These are phyloP conservation scores for Agrotis exclamationis DNA, from an alignment of 2,888 invertebrate genomes.

Conservation along the genomic window DNA sequence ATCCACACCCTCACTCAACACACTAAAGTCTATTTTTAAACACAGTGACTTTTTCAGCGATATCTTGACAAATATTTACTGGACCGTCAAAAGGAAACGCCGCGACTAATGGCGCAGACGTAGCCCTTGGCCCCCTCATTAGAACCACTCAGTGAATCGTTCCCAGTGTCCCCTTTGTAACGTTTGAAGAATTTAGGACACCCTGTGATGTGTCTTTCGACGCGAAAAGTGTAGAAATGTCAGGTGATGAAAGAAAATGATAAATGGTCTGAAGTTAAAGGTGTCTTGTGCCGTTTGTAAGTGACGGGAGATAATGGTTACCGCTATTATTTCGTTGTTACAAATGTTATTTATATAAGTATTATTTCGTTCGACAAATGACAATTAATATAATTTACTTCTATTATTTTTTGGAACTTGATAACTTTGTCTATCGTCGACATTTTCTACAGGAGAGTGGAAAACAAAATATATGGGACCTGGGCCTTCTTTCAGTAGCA, in stretches of 20 bases:
- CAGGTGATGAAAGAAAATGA: constrained; percentile 31
- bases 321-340: not conserved
- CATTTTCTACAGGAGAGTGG: too few relatives aligned
- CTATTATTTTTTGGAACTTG: too few relatives aligned
- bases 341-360: not conserved
- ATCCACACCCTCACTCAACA: constrained; percentile 31
- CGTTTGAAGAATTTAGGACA: constrained; percentile 49
- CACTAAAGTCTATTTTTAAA: constrained; percentile 47
- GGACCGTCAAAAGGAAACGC: constrained; percentile 75
- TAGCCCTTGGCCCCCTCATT: constrained; percentile 70
- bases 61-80: constrained; percentile 76
- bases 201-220: constrained; percentile 43
- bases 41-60: constrained; percentile 46
- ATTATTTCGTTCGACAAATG: too few relatives aligned
- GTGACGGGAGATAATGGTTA: constrained; percentile 15
- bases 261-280: constrained; percentile 19
- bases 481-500: too few relatives aligned
- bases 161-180: constrained; percentile 54
- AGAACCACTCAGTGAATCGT: constrained; percentile 70
- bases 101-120: constrained; percentile 73
- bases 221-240: constrained; percentile 19
- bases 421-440: too few relatives aligned
- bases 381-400: too few relatives aligned
- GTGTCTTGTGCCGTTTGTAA: constrained; percentile 5
- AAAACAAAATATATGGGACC: too few relatives aligned